Conservation (phyloP, 2,797 vertebrate genomes). For the Pseudochaenichthys georgianus region DNA sequence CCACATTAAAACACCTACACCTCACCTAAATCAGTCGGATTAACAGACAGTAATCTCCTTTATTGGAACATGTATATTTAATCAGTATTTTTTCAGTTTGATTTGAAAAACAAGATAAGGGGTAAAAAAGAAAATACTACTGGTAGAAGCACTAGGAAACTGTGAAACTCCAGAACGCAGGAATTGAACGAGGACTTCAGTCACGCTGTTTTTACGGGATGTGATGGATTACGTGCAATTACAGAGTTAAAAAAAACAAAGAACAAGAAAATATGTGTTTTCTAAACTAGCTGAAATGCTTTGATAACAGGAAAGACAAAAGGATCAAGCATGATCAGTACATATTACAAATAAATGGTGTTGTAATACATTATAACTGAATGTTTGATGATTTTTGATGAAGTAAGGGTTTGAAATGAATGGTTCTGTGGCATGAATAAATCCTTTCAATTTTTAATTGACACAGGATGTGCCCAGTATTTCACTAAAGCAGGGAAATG, state of each 20-base stretch:
- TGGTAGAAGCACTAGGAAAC: background rate
- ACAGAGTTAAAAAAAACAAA: conserved; percentile 44
- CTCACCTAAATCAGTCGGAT: background rate
- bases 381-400: conserved; percentile 22
- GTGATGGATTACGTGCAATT: conserved; percentile 51
- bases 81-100: conserved; percentile 12
- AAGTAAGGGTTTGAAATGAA: conserved; percentile 26
- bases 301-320: conserved; percentile 43
- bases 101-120: background rate
- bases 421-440: conserved; percentile 18
- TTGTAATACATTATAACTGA: conserved; percentile 12
- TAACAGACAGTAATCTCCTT: background rate
- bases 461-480: conserved; percentile 18
- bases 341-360: conserved; percentile 30
- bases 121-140: background rate
- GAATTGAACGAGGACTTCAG: conserved; percentile 16
- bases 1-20: background rate
- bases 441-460: conserved; percentile 19
- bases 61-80: background rate
- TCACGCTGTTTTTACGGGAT: conserved; percentile 12
- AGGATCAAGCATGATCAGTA: conserved; percentile 22
- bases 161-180: conserved; percentile 11
- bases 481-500: conserved; percentile 6
- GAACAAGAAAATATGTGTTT: conserved; percentile 27
- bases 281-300: conserved; percentile 24